A percentile compares a stretch with the other conserved stretches of the same genome.
phyloP scores from a whole-genome alignment of 1,140 invertebrate species.

The Bombus confusus region DNA sequence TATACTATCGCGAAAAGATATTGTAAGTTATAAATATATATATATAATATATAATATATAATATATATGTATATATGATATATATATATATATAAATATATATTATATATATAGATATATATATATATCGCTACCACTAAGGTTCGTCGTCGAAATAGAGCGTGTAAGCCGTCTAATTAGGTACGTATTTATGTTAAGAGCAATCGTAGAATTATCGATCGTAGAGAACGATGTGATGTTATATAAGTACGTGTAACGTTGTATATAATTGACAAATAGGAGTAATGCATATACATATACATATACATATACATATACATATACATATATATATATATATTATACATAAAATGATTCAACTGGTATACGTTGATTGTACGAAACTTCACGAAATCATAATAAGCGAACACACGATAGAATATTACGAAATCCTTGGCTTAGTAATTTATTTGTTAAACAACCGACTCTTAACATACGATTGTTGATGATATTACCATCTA shows the following conservation, averaged over 20 bases:
- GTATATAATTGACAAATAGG: conserved; percentile 78
- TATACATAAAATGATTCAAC: conserved; percentile 54
- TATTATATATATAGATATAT: too few species aligned
- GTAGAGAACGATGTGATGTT: conserved; percentile 82
- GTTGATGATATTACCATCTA: background rate
- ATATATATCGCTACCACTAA: background rate
- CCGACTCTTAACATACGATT: background rate
- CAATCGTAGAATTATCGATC: conserved; percentile 74
- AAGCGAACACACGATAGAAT: conserved; percentile 1
- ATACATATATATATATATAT: conserved; percentile 66
- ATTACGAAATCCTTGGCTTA: background rate
- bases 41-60: conserved; percentile 7
- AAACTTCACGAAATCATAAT: conserved; percentile 15
- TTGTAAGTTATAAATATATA: conserved; percentile 8
- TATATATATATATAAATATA: too few species aligned
- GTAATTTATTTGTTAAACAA: conserved; percentile 41
- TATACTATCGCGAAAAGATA: conserved; percentile 44
- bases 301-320: too few species aligned
- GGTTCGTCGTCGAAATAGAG: conserved; percentile 40
- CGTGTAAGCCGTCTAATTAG: conserved; percentile 34
- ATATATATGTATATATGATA: too few species aligned
- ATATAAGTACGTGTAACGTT: conserved; percentile 81
- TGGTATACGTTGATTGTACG: conserved; percentile 38
- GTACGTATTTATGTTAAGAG: conserved; percentile 58
- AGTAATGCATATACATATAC: conserved; percentile 68